Base-by-base conservation (phyloP, 2,113 vertebrate genomes). In the Tringa solitaria region DNA sequence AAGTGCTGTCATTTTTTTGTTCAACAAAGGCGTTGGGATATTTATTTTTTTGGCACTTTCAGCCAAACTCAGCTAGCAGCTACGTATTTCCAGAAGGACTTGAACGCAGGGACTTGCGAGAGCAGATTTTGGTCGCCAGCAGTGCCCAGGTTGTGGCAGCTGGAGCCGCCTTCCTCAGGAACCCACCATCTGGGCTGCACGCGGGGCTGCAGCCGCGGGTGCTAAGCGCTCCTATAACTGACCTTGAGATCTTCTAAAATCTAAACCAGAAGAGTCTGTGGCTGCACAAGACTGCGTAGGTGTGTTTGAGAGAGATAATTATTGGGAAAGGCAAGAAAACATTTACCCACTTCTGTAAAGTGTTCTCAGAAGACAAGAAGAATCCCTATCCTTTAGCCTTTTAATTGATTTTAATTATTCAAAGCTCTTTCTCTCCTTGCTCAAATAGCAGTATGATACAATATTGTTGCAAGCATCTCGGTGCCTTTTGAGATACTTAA, bases 361-460 rank as follows among this genome's bases (percentile, higher is more conserved):
- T 85, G 93, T 96, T 96, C 95, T 95, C 92, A 94, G 84, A 96
- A 97, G 93, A 93, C 94, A 93, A 91, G 96, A 95, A 60, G 87
- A 69, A 94, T 96, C 92, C 87, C 53, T 73, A 81, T 95, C 93
- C 95, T 90, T 96, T 89, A 95, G 89, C 84, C 89, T 97, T 96
- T 96, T 97, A 97, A 97, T 96, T 96, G 95, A 96, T 97, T 97
- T 97, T 97, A 97, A 97, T 97, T 97, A 97, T 97, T 96, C 93
- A 94, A 59, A 96, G 87, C 87, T 94, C 90, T 84, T 95, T 96
- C 91, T 87, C 76, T 92, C 96, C 83, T 78, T 97, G 91, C 90
- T 95, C 96, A 96, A 97, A 95, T 80, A 96, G 32, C 84, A 89
- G 79, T 18, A 81, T 69, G 90, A 96, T 95, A 96, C 89, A 89